Percentiles rank a stretch among this genome's conserved stretches.
Conservation (phyloP, 2,797 vertebrate species). For the Synaphobranchus kaupii region DNA sequence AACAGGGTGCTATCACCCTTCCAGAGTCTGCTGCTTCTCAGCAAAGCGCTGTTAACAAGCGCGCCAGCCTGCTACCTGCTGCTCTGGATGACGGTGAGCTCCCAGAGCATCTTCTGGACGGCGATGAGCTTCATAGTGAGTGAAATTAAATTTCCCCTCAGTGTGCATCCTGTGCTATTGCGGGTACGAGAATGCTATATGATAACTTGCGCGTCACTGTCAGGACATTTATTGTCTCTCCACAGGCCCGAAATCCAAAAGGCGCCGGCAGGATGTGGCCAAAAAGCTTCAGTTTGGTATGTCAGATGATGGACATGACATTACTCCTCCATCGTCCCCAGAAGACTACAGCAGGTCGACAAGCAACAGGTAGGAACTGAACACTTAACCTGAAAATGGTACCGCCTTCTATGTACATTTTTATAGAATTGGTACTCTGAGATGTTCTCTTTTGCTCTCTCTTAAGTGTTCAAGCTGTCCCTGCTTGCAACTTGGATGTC, state of each 20-base stretch:
- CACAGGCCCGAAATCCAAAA: slow-evolving; percentile 77
- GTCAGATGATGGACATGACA: slow-evolving; percentile 38
- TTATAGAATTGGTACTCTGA: not conserved
- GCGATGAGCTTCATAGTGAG: slow-evolving; percentile 62
- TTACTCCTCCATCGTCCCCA: slow-evolving; percentile 74
- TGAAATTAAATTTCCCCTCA: slow-evolving; percentile 25
- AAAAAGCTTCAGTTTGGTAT: slow-evolving; percentile 79
- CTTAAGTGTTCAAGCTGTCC: slow-evolving; percentile 47
- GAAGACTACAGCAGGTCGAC: slow-evolving; percentile 52
- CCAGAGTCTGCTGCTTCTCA: not conserved
- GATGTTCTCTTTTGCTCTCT: slow-evolving; percentile 23
- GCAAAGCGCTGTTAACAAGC: slow-evolving; percentile 2
- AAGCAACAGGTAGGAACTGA: slow-evolving; percentile 61
- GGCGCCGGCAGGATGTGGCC: slow-evolving; percentile 72
- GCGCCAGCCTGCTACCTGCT: not conserved
- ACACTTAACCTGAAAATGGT: not conserved
- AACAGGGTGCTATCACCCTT: slow-evolving; percentile 4
- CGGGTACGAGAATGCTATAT: not conserved
- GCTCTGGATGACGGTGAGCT: slow-evolving; percentile 43
- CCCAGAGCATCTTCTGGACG: slow-evolving; percentile 49
- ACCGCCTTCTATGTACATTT: not conserved
- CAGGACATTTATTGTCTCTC: not conserved
- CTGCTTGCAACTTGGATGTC: slow-evolving; percentile 55
- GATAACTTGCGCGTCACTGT: not conserved
- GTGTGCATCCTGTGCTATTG: not conserved